phyloP scores from a whole-genome alignment of 2,888 invertebrate species.

The Drosophila merina region DNA sequence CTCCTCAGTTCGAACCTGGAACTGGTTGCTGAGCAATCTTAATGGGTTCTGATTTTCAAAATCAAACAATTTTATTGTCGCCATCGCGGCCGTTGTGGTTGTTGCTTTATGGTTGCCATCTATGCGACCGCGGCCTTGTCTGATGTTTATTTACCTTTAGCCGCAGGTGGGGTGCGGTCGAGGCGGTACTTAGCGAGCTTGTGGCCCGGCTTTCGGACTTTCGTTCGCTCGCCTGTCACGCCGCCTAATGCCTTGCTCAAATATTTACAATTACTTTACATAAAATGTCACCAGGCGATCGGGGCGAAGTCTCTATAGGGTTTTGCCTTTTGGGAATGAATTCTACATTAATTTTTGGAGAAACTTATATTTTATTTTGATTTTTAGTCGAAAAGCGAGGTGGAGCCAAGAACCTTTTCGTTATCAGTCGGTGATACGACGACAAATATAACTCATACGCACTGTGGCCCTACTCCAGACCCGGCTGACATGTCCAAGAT shows the following conservation, averaged over 20 bases:
- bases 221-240: constrained; percentile 16
- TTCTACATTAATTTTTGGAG: too few relatives aligned
- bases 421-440: constrained; percentile 53
- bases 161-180: neutral
- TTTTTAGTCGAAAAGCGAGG: too few relatives aligned
- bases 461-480: neutral
- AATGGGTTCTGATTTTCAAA: constrained; percentile 71
- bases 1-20: neutral
- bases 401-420: constrained; percentile 29
- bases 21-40: constrained; percentile 49
- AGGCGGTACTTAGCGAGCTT: neutral
- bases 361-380: too few relatives aligned
- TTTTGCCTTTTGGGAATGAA: too few relatives aligned
- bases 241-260: constrained; percentile 56
- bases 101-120: constrained; percentile 22
- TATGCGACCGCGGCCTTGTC: constrained; percentile 46
- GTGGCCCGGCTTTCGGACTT: constrained; percentile 28
- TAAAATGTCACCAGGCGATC: constrained; percentile 37
- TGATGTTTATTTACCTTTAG: constrained; percentile 43
- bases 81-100: constrained; percentile 30
- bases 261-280: constrained; percentile 75
- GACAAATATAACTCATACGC: constrained; percentile 12
- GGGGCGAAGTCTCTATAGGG: too few relatives aligned
- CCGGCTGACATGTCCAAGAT: neutral
- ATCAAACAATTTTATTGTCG: constrained; percentile 74